Percentiles rank a stretch among this genome's conserved stretches.
Evolutionary conservation across 2,888 invertebrate genomes (phyloP).

Genomic region (Drosophila paranaensis): DNA sequence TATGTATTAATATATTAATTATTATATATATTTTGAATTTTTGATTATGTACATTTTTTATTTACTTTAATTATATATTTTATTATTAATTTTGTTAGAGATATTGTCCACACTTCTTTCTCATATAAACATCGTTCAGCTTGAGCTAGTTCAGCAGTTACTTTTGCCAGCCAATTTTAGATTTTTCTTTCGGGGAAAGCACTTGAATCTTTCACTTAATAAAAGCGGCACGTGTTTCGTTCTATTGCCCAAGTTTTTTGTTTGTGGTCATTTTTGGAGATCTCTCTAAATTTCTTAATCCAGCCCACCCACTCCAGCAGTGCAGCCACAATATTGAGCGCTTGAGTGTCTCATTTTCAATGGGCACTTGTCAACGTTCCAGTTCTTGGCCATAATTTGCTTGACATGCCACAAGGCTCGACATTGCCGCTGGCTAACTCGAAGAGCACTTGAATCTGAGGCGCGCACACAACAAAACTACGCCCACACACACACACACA

Average conservation of each 20-base stretch:
- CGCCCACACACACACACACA: constrained; percentile 34
- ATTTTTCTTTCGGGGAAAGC: too few species aligned
- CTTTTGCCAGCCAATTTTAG: too few species aligned
- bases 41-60: too few species aligned
- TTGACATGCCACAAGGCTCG: constrained; percentile 58
- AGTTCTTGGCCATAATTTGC: constrained; percentile 53
- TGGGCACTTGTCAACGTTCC: constrained; percentile 66
- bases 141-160: background rate
- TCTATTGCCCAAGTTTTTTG: constrained; percentile 1
- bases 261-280: constrained; percentile 2
- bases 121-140: background rate
- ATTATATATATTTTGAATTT: too few species aligned
- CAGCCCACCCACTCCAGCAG: background rate
- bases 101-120: too few species aligned
- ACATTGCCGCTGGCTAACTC: constrained; percentile 43
- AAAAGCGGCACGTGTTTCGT: constrained; percentile 17
- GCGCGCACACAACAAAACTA: constrained; percentile 36
- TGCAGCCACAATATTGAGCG: constrained; percentile 32
- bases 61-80: too few species aligned
- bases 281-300: constrained; percentile 6
- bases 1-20: too few species aligned
- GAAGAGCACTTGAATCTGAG: constrained; percentile 51
- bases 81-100: too few species aligned
- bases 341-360: constrained; percentile 58
- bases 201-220: constrained; percentile 7